Evolutionary conservation across 2,888 invertebrate species (phyloP), one percentile per base, ranked within the genome.

Genomic region (Pristionchus arcanus): DNA sequence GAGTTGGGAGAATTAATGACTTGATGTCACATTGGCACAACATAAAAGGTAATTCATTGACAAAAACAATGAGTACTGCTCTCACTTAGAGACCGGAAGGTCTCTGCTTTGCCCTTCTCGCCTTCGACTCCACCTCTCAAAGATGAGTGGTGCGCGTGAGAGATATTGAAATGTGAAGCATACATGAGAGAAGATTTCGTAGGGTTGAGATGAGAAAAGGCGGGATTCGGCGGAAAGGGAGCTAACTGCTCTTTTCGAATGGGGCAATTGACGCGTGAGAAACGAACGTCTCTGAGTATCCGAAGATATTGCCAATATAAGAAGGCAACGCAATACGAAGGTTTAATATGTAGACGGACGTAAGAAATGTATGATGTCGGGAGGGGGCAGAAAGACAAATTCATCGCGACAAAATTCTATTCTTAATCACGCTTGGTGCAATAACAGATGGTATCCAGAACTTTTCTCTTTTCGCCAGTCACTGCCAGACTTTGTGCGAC

Each of bases 241-340:
- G n/a, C 25, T 28, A 68, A 68, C 68, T 68, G 28, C 28, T 7
- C 34, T 74, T 74, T 74, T 74, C 16, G 74, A 37, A 74, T 7
- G 68, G n/a, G 66, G 34, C 71, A 74, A 74, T 74, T 21, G 42
- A 19, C 37, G 21, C 37, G 15, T 37, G 37, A 37, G 21, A 74
- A 71, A 74, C 74, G 74, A 74, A 74, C 74, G 74, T 37, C 37
- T 9, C 25, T 37, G 5, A 37, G 37, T 21, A 21, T 0, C 68
- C 74, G 11, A 37, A 37, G 74, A 74, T 74, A 74, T 74, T 74
- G 74, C 34, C 74, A 74, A 74, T 74, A 68, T 68, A 15, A 31
- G 34, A 11, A 68, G 68, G 31, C 31, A 68, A 19, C 15, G 68
- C 13, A 34, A 68, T 68, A 31, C 15, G 34, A 66, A 66, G 5